Base-by-base conservation (phyloP, 35 echinoderm and acorn worm species). In the Diadema setosum region DNA sequence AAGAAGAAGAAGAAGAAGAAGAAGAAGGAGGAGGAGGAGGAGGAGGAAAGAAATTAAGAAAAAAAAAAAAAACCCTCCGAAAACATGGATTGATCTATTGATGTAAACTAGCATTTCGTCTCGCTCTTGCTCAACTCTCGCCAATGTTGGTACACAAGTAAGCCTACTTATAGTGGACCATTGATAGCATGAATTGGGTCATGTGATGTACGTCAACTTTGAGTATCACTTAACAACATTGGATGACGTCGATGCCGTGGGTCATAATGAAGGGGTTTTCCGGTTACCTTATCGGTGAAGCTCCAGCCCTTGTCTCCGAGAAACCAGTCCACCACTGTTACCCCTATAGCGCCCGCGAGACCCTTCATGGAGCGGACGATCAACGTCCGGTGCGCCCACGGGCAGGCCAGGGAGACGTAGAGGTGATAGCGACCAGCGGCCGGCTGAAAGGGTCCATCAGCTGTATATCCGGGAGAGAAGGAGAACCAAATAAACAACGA, bases 251-350 rank as follows among this genome's bases (percentile, higher is more conserved):
- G 29, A 7, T 26, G 5, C 6, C 56, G 20, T 16, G 49, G 21
- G 49, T 55, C 49, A 55, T n/a, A 0, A 55, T 55, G 49, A 16
- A 61, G 21, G 58, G n/a, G 4, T 23, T 26, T 26, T 65, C 1
- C 29, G 12, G 57, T n/a, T 67, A 67, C 63, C 85, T 97, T 25
- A 97, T 97, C 90, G 31, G 94, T 93, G 48, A 97, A 97, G 46
- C 46, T 87, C 94, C 94, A 97, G 80, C 94, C 94, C 42, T 88
- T 84, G 3, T 85, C 90, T 57, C 87, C 86, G 7, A 93, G 3
- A n/a, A 93, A 35, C 94, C 94, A 97, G 67, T 97, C 94, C 26
- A 97, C 94, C 18, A 97, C 94, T 18, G 94, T 97, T 56, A 80
- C 78, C 2, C 86, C 55, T 30, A 97, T 59, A 11, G 91, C 23